A percentile compares a stretch with the other conserved stretches of the same genome.
phyloP scores from a whole-genome alignment of 2,113 vertebrate genomes.

The Mellivora capensis region DNA sequence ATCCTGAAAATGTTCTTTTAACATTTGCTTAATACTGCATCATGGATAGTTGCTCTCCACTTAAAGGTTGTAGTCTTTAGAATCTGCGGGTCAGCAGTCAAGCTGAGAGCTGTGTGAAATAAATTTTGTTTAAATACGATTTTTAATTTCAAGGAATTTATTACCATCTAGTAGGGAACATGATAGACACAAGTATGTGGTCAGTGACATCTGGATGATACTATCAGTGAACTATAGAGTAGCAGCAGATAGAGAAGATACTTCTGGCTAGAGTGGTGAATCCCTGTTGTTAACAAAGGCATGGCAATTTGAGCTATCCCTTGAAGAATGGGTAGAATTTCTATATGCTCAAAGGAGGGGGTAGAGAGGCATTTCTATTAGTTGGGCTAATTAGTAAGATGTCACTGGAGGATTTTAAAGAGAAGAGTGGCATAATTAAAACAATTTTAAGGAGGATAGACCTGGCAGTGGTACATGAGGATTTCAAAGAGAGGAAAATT shows the following conservation, averaged over 20 bases:
- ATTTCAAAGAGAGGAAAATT: neutral
- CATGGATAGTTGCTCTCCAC: neutral
- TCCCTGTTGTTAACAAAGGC: neutral
- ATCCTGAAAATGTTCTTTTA: neutral
- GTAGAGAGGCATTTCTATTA: neutral
- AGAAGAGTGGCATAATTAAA: neutral
- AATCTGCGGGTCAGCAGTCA: neutral
- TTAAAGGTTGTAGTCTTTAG: neutral
- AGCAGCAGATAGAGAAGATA: neutral
- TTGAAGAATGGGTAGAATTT: constrained; percentile 1
- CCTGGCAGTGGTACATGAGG: neutral
- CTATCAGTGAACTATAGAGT: neutral
- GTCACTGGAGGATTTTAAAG: neutral
- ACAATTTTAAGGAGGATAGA: neutral
- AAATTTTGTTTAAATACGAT: neutral
- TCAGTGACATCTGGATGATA: neutral
- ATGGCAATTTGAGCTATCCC: neutral
- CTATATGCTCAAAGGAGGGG: neutral
- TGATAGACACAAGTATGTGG: neutral
- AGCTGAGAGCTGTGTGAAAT: neutral
- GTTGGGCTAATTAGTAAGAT: neutral
- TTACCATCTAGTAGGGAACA: neutral
- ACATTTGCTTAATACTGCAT: neutral
- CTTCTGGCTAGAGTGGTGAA: neutral
- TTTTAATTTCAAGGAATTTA: neutral